These are phyloP conservation scores for Microctenopoma steveboyesi DNA, from an alignment of 2,797 vertebrate genomes.

Conservation along the genomic window DNA sequence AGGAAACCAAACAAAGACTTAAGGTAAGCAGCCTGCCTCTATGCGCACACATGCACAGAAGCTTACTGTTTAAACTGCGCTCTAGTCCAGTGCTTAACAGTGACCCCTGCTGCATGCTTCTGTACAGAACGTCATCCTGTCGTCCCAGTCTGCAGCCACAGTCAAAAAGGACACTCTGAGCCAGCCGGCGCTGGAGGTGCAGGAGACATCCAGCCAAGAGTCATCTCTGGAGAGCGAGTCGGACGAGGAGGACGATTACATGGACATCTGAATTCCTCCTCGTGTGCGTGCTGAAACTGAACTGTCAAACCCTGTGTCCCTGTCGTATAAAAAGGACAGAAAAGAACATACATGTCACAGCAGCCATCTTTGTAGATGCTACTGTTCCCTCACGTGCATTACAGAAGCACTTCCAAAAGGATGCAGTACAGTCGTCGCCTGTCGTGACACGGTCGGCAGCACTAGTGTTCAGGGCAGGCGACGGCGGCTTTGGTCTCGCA, in stretches of 20 bases:
- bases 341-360: slow-evolving; percentile 39
- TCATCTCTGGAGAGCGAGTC: slow-evolving; percentile 98
- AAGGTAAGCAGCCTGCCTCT: slow-evolving; percentile 83
- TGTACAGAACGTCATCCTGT: slow-evolving; percentile 94
- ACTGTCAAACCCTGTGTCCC: slow-evolving; percentile 31
- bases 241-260: slow-evolving; percentile 95
- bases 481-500: slow-evolving; percentile 41
- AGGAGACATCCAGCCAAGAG: slow-evolving; percentile 98
- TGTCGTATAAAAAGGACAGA: slow-evolving; percentile 23
- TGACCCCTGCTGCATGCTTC: slow-evolving; percentile 60
- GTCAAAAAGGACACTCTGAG: slow-evolving; percentile 96
- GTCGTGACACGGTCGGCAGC: slow-evolving; percentile 23
- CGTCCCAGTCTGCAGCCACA: slow-evolving; percentile 97
- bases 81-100: slow-evolving; percentile 22
- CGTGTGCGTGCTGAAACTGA: slow-evolving; percentile 14
- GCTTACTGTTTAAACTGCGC: background rate
- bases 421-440: slow-evolving; percentile 45
- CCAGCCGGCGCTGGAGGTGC: slow-evolving; percentile 96
- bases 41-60: too few species aligned
- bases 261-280: slow-evolving; percentile 82
- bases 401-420: slow-evolving; percentile 7
- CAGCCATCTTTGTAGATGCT: slow-evolving; percentile 54
- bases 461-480: slow-evolving; percentile 21
- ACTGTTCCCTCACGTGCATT: slow-evolving; percentile 42
- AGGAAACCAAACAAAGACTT: slow-evolving; percentile 98